These are phyloP conservation scores for Pyrrhosoma nymphula DNA, from an alignment of 2,888 invertebrate species.

Conservation along the genomic window DNA sequence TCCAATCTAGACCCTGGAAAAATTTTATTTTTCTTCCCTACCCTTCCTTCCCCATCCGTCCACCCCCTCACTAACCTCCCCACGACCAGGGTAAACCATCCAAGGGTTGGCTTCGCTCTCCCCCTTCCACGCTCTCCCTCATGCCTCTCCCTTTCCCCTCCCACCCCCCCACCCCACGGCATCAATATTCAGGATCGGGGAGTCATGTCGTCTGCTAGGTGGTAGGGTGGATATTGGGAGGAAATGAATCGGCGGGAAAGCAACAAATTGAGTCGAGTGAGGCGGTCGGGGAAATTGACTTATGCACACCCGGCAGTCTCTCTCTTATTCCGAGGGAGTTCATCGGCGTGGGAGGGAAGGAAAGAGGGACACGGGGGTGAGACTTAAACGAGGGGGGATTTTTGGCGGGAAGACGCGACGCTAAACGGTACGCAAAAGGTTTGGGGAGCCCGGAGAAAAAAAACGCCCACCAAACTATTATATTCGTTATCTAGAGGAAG, in stretches of 20 bases:
- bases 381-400: too few species aligned
- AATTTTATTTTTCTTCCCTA: too few species aligned
- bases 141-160: neutral
- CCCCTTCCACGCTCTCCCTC: neutral
- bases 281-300: conserved; percentile 50
- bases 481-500: too few species aligned
- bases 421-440: too few species aligned
- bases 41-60: neutral
- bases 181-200: conserved; percentile 52
- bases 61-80: neutral
- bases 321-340: conserved; percentile 28
- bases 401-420: too few species aligned
- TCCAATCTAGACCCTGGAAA: neutral
- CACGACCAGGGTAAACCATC: neutral
- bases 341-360: neutral
- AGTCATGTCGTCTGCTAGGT: neutral
- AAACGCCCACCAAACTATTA: too few species aligned
- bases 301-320: conserved; percentile 49
- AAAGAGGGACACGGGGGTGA: neutral
- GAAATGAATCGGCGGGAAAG: conserved; percentile 58
- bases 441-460: too few species aligned
- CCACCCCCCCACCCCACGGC: neutral
- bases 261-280: conserved; percentile 56
- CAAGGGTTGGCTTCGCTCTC: neutral
- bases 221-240: conserved; percentile 18